Evolutionary conservation across 2,113 vertebrate genomes (phyloP).

Genomic region (Corythaeola cristata): DNA sequence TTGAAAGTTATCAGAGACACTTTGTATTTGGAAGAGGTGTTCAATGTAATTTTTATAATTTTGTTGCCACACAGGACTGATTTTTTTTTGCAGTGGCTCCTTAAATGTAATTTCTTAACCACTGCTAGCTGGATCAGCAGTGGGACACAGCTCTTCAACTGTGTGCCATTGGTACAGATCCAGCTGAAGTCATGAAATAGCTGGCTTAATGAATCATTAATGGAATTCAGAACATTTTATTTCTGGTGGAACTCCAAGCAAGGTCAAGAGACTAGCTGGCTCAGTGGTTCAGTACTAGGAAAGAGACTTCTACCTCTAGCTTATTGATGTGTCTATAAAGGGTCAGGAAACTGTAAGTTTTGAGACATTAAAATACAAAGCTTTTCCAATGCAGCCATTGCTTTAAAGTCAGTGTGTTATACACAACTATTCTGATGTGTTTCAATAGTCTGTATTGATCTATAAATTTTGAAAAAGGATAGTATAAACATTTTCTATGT

Average conservation of each 20-base stretch:
- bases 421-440: background rate
- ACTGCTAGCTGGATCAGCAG: background rate
- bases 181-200: background rate
- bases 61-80: background rate
- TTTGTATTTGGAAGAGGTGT: background rate
- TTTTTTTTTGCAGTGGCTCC: background rate
- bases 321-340: background rate
- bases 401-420: background rate
- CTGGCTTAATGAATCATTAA: conserved; percentile 44
- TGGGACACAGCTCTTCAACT: background rate
- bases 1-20: background rate
- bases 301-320: background rate
- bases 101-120: background rate
- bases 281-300: conserved; percentile 22
- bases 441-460: background rate
- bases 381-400: background rate
- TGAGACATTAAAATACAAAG: background rate
- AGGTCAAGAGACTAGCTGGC: conserved; percentile 20
- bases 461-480: background rate
- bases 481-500: background rate
- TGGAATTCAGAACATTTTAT: conserved; percentile 37
- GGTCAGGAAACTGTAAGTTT: background rate
- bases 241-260: conserved; percentile 37
- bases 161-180: background rate
- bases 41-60: background rate